These are phyloP conservation scores for Tragelaphus buxtoni DNA, from an alignment of 2,113 vertebrate species.

Conservation along the genomic window DNA sequence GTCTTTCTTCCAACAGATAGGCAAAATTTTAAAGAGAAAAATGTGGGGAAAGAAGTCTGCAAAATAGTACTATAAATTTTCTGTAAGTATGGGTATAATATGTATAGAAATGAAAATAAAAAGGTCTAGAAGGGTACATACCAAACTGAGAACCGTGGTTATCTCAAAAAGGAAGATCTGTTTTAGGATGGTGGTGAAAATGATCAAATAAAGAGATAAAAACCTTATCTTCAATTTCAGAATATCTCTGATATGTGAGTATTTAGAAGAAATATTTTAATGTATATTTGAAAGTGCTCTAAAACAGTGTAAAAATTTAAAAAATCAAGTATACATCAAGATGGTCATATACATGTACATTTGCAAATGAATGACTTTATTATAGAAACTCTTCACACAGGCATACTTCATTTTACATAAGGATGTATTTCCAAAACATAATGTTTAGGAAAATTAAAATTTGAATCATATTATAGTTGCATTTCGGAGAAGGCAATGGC, in stretches of 20 bases:
- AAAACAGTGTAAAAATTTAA: not conserved
- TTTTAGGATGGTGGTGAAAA: conserved; percentile 18
- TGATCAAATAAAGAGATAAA: not conserved
- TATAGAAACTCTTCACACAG: not conserved
- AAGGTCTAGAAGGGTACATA: not conserved
- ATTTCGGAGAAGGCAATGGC: no score
- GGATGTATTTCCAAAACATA: not conserved
- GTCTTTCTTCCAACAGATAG: not conserved
- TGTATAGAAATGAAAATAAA: not conserved
- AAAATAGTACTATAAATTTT: not conserved
- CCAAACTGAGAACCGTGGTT: not conserved
- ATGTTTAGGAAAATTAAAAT: not conserved
- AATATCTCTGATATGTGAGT: not conserved
- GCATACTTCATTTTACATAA: not conserved
- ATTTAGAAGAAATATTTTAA: conserved; percentile 29
- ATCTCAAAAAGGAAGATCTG: not conserved
- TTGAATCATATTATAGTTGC: not conserved
- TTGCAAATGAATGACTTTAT: conserved; percentile 4
- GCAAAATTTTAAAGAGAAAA: not conserved
- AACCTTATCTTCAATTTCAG: not conserved
- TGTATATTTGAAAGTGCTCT: not conserved
- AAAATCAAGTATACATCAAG: not conserved
- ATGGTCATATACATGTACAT: not conserved
- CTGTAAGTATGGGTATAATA: not conserved
- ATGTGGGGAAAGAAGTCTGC: not conserved